Evolutionary conservation across 2,888 invertebrate genomes (phyloP).

Genomic region (Clistopyga incitator): DNA sequence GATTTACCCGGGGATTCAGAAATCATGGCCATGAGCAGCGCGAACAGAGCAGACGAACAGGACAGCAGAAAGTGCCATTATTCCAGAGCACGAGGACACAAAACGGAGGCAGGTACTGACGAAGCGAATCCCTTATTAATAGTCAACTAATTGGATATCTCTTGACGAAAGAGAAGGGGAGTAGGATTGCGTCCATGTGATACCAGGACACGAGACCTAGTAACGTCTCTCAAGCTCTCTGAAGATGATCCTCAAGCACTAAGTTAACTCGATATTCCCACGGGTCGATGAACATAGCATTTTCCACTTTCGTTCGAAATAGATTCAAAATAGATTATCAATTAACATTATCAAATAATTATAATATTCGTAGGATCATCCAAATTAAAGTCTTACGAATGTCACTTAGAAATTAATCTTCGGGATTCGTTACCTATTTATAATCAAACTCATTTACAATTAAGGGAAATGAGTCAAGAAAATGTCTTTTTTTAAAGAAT

Average conservation of each 20-base stretch:
- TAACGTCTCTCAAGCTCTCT: not conserved
- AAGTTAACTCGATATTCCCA: not conserved
- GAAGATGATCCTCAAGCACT: not conserved
- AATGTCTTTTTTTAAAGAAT: too few species aligned
- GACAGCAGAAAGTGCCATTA: slow-evolving; percentile 44
- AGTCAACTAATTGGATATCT: slow-evolving; percentile 79
- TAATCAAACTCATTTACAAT: too few species aligned
- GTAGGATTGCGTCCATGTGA: slow-evolving; percentile 70
- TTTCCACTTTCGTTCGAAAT: not conserved
- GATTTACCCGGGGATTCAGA: slow-evolving; percentile 29
- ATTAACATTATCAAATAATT: not conserved
- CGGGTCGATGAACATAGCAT: not conserved
- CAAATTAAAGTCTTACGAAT: too few species aligned
- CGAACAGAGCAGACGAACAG: slow-evolving; percentile 16
- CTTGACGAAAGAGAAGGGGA: slow-evolving; percentile 57
- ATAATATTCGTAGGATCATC: too few species aligned
- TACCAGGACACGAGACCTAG: not conserved
- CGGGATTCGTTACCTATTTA: too few species aligned
- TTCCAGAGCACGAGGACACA: slow-evolving; percentile 28
- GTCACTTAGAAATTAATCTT: too few species aligned
- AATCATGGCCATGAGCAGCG: slow-evolving; percentile 31
- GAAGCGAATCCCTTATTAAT: slow-evolving; percentile 78
- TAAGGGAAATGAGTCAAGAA: too few species aligned
- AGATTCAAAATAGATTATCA: not conserved
- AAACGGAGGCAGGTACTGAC: slow-evolving; percentile 33